Evolutionary conservation across 2,113 vertebrate species (phyloP).

Genomic region (Anguilla japonica): DNA sequence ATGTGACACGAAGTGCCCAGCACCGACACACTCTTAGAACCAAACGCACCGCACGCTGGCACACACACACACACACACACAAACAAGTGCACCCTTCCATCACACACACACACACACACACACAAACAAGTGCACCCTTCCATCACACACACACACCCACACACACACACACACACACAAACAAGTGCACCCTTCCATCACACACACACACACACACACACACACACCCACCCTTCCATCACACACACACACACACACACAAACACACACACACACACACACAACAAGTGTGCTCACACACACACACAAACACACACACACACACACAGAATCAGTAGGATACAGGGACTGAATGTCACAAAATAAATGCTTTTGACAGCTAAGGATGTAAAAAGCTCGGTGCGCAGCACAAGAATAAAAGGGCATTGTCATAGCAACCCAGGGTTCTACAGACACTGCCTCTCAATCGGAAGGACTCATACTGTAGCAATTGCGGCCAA

Average conservation of each 20-base stretch:
- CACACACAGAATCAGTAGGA: neutral
- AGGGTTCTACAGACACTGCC: neutral
- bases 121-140: neutral
- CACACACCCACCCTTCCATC: no score
- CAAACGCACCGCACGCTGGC: neutral
- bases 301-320: neutral
- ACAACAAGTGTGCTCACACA: neutral
- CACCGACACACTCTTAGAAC: neutral
- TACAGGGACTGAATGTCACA: neutral
- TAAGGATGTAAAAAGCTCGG: neutral
- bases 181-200: neutral
- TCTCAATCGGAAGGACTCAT: neutral
- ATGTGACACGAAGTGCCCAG: conserved; percentile 19
- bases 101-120: neutral
- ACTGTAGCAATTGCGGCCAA: neutral
- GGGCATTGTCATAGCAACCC: neutral
- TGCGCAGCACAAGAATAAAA: neutral
- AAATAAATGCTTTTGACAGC: neutral
- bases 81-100: neutral
- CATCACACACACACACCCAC: neutral
- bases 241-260: neutral
- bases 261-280: neutral
- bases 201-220: neutral
- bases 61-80: neutral
- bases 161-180: conserved; percentile 2